Conservation (phyloP, 1,140 invertebrate species). For the Aphelenchoides besseyi region DNA sequence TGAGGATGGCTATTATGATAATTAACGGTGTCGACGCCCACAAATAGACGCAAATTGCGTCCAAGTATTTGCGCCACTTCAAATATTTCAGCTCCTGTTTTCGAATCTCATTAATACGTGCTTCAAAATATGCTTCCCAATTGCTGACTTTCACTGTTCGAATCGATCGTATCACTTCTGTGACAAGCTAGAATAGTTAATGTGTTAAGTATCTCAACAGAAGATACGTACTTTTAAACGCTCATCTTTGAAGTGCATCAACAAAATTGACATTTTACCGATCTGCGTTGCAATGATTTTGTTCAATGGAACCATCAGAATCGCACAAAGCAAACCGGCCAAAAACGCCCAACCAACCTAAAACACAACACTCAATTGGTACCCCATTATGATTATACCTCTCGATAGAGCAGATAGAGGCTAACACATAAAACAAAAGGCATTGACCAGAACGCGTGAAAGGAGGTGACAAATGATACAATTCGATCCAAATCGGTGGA, state of each 20-base stretch:
- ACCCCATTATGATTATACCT: no score
- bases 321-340: constrained; percentile 79
- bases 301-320: constrained; percentile 90
- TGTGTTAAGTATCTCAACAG: constrained; percentile 29
- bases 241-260: constrained; percentile 87
- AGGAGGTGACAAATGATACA: constrained; percentile 88
- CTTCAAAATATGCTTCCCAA: constrained; percentile 84
- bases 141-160: constrained; percentile 84
- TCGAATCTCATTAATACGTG: constrained; percentile 68
- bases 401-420: constrained; percentile 64
- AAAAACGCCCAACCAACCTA: constrained; percentile 75
- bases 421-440: constrained; percentile 73
- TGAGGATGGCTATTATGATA: constrained; percentile 86
- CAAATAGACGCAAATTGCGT: constrained; percentile 96
- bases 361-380: no score
- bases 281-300: constrained; percentile 84
- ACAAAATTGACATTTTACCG: constrained; percentile 75
- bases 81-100: constrained; percentile 74
- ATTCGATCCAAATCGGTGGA: constrained; percentile 90
- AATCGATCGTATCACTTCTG: constrained; percentile 81
- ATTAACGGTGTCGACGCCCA: constrained; percentile 97
- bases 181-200: constrained; percentile 71
- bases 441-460: constrained; percentile 93
- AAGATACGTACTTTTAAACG: constrained; percentile 70
- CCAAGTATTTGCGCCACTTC: constrained; percentile 83